Percentiles rank a stretch among this genome's conserved stretches.
These are phyloP conservation scores for Drosophila basisetae DNA, from an alignment of 2,888 invertebrate genomes.

Conservation along the genomic window DNA sequence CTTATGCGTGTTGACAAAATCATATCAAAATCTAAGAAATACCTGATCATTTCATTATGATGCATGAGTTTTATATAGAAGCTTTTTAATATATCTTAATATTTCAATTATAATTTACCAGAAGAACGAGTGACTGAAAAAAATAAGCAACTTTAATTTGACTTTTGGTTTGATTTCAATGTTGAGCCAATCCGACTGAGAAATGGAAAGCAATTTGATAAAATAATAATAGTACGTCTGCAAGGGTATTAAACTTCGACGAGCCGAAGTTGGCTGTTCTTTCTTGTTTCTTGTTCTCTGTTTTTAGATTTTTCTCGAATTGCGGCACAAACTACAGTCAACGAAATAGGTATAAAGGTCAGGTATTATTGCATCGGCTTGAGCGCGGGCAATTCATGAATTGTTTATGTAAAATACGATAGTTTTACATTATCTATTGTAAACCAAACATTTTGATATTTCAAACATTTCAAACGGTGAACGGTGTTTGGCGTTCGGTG, in stretches of 20 bases:
- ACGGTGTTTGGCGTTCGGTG: slow-evolving; percentile 19
- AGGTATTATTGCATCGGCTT: slow-evolving; percentile 50
- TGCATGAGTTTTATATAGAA: not conserved
- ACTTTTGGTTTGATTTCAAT: not conserved
- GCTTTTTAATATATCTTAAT: not conserved
- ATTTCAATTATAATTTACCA: not conserved
- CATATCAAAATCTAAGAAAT: not conserved
- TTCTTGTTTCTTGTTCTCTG: slow-evolving; percentile 22
- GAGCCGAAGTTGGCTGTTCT: slow-evolving; percentile 10
- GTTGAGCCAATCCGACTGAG: not conserved
- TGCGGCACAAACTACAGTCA: slow-evolving; percentile 85
- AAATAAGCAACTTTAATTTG: not conserved
- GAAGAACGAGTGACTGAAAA: not conserved
- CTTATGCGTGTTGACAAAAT: not conserved
- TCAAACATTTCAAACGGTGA: slow-evolving; percentile 37
- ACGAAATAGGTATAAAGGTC: slow-evolving; percentile 85
- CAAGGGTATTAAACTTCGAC: slow-evolving; percentile 22
- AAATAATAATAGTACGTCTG: not conserved
- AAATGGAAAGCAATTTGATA: not conserved
- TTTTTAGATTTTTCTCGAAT: slow-evolving; percentile 38
- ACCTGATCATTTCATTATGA: not conserved
- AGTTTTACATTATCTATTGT: slow-evolving; percentile 35
- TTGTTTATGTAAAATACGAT: slow-evolving; percentile 32
- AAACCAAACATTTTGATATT: slow-evolving; percentile 31
- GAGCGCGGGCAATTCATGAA: slow-evolving; percentile 21